These are phyloP conservation scores for Aromia moschata DNA, from an alignment of 2,888 invertebrate species.

Conservation along the genomic window DNA sequence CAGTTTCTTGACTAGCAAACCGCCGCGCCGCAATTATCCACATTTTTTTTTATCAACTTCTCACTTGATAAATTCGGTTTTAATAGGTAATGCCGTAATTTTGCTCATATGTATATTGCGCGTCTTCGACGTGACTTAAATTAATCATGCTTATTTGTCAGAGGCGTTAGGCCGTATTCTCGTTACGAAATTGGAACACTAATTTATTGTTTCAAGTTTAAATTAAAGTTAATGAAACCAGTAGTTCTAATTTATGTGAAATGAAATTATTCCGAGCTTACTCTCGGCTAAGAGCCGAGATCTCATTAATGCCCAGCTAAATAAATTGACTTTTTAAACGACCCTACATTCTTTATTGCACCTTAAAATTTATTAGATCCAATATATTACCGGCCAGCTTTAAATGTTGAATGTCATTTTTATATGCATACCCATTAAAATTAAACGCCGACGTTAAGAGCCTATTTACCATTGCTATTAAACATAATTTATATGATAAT, in stretches of 20 bases:
- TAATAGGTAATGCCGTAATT: neutral
- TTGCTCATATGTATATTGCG: neutral
- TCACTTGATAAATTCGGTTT: neutral
- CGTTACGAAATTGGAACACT: neutral
- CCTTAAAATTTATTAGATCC: constrained; percentile 42
- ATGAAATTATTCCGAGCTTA: constrained; percentile 32
- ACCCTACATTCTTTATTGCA: constrained; percentile 40
- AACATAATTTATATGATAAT: constrained; percentile 20
- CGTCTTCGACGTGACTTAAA: neutral
- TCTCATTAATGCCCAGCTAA: constrained; percentile 40
- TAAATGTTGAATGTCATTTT: constrained; percentile 34
- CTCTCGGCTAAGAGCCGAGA: constrained; percentile 35
- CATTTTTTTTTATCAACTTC: too few relatives aligned
- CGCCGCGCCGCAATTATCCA: too few relatives aligned
- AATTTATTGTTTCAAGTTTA: constrained; percentile 26
- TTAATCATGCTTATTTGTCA: neutral
- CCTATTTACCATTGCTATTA: constrained; percentile 26
- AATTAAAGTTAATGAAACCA: constrained; percentile 32
- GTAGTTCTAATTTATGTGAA: constrained; percentile 34
- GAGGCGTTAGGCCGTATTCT: neutral
- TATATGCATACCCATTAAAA: constrained; percentile 34
- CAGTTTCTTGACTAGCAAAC: too few relatives aligned
- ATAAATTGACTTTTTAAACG: constrained; percentile 44
- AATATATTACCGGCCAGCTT: constrained; percentile 35
- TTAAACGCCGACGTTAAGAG: constrained; percentile 28